Conservation (phyloP, 2,113 vertebrate species). For the Spizaetus ornatus region DNA sequence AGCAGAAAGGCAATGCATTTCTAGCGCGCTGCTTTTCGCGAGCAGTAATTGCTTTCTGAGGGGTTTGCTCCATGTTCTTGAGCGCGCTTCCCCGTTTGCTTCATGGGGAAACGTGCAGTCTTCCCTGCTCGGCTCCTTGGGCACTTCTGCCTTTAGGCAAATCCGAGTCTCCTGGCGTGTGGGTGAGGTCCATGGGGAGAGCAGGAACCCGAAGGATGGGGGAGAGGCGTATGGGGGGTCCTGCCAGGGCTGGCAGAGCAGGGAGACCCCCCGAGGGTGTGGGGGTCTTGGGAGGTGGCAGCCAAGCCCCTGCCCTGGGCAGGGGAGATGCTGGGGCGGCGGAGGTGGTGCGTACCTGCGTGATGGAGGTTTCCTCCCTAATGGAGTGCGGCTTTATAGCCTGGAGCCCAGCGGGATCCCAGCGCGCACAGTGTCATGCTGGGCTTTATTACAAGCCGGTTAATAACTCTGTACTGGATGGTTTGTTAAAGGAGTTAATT, state of each 20-base stretch:
- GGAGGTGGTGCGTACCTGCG: not conserved
- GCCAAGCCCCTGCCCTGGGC: not conserved
- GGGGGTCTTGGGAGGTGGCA: not conserved
- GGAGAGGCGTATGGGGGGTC: not conserved
- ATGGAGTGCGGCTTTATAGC: not conserved
- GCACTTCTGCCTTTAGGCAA: not conserved
- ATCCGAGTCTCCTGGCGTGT: not conserved
- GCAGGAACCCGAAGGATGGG: not conserved
- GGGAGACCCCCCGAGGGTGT: accelerated
- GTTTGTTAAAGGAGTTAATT: slow-evolving; percentile 27
- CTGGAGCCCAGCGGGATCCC: not conserved
- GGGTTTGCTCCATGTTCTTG: not conserved
- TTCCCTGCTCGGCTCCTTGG: not conserved
- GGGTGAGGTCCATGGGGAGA: not conserved
- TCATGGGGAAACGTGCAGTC: not conserved
- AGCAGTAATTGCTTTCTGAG: slow-evolving; percentile 2
- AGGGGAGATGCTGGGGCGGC: not conserved
- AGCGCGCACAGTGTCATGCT: not conserved
- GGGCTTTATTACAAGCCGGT: not conserved
- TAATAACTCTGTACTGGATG: not conserved
- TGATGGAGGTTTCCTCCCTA: not conserved
- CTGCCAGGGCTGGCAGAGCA: not conserved
- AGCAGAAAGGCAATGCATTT: not conserved
- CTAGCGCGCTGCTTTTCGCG: not conserved
- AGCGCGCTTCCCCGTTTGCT: not conserved